These are phyloP conservation scores for Poliocrania exsul DNA, from an alignment of 2,797 vertebrate species.

Conservation along the genomic window DNA sequence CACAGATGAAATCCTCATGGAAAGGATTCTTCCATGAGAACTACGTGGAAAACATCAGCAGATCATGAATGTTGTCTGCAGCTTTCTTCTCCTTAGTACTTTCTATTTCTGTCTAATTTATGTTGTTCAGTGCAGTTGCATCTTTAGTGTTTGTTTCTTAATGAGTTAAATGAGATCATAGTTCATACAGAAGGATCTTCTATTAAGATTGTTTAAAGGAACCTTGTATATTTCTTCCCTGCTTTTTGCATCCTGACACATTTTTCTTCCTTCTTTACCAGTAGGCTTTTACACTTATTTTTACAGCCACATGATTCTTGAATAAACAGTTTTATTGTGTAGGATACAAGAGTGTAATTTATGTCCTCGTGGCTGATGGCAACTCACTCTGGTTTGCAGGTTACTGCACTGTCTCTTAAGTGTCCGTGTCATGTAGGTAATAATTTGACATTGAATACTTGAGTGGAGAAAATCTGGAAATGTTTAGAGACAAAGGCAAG, in stretches of 20 bases:
- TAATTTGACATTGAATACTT: not conserved
- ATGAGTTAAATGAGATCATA: not conserved
- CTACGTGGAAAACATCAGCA: not conserved
- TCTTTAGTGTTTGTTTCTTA: not conserved
- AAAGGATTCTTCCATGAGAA: not conserved
- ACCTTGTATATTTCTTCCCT: not conserved
- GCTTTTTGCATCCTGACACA: not conserved
- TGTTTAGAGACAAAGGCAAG: not conserved
- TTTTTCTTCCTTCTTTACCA: not conserved
- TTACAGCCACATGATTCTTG: not conserved
- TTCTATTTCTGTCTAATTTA: not conserved
- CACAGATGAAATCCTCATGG: not conserved
- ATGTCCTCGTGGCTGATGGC: not conserved
- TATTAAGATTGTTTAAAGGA: not conserved
- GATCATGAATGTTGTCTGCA: not conserved
- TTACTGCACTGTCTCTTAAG: not conserved
- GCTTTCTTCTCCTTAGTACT: not conserved
- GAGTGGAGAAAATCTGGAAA: not conserved
- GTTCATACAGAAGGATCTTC: not conserved
- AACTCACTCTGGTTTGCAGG: not conserved
- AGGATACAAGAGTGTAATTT: not conserved
- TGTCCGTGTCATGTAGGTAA: not conserved
- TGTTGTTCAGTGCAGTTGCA: not conserved
- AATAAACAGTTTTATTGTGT: not conserved
- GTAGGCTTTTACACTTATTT: not conserved